Conservation (phyloP, 2,797 vertebrate species). For the Sebastiscus tertius region DNA sequence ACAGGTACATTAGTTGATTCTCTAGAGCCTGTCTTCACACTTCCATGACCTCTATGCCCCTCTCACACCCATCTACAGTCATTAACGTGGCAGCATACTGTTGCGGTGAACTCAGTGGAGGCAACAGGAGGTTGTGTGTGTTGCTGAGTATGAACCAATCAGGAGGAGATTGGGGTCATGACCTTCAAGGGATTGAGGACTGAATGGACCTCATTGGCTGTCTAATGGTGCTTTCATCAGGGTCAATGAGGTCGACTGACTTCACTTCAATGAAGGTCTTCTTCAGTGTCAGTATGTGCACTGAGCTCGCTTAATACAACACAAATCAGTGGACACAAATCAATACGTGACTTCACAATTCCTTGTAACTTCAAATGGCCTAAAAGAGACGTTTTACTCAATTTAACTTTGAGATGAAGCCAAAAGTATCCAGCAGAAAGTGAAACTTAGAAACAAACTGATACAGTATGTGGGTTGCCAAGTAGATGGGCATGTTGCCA, state of each 20-base stretch:
- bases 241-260: not conserved
- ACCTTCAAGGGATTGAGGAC: not conserved
- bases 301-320: not conserved
- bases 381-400: not conserved
- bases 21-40: not conserved
- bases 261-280: not conserved
- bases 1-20: not conserved
- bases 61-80: not conserved
- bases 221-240: conserved; percentile 16
- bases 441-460: not conserved
- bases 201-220: conserved; percentile 10
- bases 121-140: not conserved
- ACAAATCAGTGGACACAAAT: not conserved
- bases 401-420: not conserved
- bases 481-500: not conserved
- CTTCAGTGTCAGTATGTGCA: not conserved
- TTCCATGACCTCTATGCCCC: not conserved
- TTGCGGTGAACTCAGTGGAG: not conserved
- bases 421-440: not conserved
- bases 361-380: not conserved
- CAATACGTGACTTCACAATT: not conserved
- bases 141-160: conserved; percentile 4
- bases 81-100: not conserved
- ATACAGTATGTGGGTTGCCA: not conserved
- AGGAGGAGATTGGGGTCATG: conserved; percentile 10